Conservation (phyloP, 2,888 invertebrate species). For the Prosopocoilus inquinatus region DNA sequence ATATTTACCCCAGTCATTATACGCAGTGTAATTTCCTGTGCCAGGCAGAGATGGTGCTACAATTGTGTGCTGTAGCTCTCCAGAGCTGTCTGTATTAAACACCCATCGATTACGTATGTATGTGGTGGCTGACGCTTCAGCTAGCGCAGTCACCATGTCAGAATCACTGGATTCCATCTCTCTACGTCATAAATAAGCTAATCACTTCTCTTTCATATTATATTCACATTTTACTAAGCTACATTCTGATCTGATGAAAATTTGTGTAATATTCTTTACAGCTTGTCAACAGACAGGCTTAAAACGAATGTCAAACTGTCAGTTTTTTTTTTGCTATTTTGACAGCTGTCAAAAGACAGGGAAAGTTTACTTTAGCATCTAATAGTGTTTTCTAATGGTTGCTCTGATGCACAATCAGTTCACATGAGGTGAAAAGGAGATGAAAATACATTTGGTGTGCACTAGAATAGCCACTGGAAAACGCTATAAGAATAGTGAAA, state of each 20-base stretch:
- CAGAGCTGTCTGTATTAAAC: conserved; percentile 62
- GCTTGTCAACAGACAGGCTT: too few species aligned
- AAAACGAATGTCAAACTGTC: too few species aligned
- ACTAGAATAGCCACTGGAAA: too few species aligned
- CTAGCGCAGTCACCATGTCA: conserved; percentile 48
- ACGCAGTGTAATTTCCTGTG: conserved; percentile 80
- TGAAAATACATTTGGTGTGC: too few species aligned
- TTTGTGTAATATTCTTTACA: conserved; percentile 1
- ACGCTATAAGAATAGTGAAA: too few species aligned
- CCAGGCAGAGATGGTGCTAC: conserved; percentile 82
- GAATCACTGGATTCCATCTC: conserved; percentile 41
- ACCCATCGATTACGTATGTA: conserved; percentile 81
- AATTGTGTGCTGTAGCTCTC: conserved; percentile 71
- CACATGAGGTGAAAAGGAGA: too few species aligned
- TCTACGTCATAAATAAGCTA: conserved; percentile 22
- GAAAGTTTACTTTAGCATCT: too few species aligned
- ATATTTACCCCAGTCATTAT: conserved; percentile 69
- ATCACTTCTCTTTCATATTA: background rate
- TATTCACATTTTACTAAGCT: too few species aligned
- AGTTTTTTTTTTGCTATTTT: too few species aligned
- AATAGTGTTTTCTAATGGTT: too few species aligned
- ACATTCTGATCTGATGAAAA: conserved; percentile 7
- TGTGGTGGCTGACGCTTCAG: conserved; percentile 75
- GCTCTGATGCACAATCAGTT: too few species aligned
- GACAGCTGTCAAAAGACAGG: too few species aligned